Evolutionary conservation across 2,888 invertebrate genomes (phyloP).

Genomic region (Leucophenga montana): DNA sequence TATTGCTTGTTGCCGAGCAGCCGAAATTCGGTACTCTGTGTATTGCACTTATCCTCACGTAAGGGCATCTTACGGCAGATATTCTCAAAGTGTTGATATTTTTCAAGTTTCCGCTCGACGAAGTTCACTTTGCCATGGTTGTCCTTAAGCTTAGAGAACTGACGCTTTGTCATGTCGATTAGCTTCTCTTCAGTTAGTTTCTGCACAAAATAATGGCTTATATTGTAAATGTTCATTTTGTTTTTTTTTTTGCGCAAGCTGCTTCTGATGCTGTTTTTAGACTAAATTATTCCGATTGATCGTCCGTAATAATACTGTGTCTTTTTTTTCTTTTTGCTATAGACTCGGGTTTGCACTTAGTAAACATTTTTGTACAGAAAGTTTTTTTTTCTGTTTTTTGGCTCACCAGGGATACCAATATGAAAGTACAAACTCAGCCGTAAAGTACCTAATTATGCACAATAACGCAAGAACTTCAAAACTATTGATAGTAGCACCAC

Average conservation of each 20-base stretch:
- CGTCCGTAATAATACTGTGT: too few species aligned
- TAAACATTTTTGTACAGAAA: too few species aligned
- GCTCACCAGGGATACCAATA: too few species aligned
- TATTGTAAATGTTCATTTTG: slow-evolving; percentile 71
- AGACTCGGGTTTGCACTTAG: too few species aligned
- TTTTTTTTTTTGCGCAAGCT: not conserved
- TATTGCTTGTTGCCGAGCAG: slow-evolving; percentile 77
- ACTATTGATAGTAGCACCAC: too few species aligned
- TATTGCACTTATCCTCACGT: slow-evolving; percentile 74
- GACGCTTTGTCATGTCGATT: slow-evolving; percentile 68
- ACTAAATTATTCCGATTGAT: too few species aligned
- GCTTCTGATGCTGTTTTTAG: not conserved
- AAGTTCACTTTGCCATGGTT: slow-evolving; percentile 71
- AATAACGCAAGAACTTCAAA: too few species aligned
- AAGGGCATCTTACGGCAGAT: slow-evolving; percentile 65
- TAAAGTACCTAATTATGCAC: too few species aligned
- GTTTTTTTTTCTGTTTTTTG: not conserved
- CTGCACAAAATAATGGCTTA: slow-evolving; percentile 71
- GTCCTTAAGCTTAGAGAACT: slow-evolving; percentile 68
- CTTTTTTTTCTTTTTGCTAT: too few species aligned
- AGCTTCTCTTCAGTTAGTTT: slow-evolving; percentile 69
- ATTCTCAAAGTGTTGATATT: slow-evolving; percentile 71
- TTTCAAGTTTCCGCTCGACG: slow-evolving; percentile 68
- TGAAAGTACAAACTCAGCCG: too few species aligned
- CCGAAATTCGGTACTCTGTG: slow-evolving; percentile 75